A percentile compares a stretch with the other conserved stretches of the same genome.
Evolutionary conservation across 2,888 invertebrate species (phyloP).

Genomic region (Tachina lurida): DNA sequence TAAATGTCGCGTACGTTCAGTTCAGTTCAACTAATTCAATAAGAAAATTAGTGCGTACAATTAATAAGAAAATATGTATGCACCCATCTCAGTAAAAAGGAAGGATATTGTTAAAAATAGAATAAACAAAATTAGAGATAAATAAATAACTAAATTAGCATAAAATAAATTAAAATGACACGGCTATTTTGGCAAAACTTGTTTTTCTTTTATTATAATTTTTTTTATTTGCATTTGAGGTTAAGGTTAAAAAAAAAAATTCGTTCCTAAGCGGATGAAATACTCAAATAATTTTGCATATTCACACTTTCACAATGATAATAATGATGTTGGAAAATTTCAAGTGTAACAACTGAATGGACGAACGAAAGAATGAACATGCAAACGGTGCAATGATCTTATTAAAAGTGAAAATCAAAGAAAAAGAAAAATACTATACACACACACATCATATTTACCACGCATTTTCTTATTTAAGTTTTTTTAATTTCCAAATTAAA

Average conservation of each 20-base stretch:
- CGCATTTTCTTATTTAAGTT: constrained; percentile 23
- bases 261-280: constrained; percentile 31
- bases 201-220: not conserved
- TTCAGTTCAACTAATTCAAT: constrained; percentile 19
- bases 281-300: constrained; percentile 51
- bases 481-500: constrained; percentile 48
- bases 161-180: constrained; percentile 22
- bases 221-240: constrained; percentile 13
- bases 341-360: constrained; percentile 46
- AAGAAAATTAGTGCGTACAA: constrained; percentile 37
- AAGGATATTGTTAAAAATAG: constrained; percentile 24
- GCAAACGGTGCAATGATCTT: constrained; percentile 53
- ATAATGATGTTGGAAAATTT: constrained; percentile 43
- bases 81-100: not conserved
- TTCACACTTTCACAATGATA: constrained; percentile 43
- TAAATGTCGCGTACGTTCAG: constrained; percentile 25
- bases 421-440: not conserved
- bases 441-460: constrained; percentile 42
- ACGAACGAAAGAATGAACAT: constrained; percentile 18
- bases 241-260: constrained; percentile 38
- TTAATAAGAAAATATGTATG: constrained; percentile 26
- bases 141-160: constrained; percentile 10
- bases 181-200: constrained; percentile 1
- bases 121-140: not conserved
- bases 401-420: constrained; percentile 34